A percentile compares a stretch with the other conserved stretches of the same genome.
phyloP scores from a whole-genome alignment of 1,140 invertebrate genomes.

The Lutraria rhynchaena region DNA sequence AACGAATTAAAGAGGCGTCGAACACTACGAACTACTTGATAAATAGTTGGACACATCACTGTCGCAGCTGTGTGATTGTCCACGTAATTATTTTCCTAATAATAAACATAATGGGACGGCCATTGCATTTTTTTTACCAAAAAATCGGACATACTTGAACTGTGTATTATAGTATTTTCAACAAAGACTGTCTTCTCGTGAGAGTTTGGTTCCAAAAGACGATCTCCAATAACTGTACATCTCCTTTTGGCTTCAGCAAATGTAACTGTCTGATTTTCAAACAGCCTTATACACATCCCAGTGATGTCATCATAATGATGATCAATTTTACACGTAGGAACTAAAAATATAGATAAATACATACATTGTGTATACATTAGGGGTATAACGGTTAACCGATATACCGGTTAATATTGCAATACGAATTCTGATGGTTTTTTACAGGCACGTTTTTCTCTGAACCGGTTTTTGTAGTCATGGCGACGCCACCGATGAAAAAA shows the following conservation, averaged over 20 bases:
- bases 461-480: no score
- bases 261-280: neutral
- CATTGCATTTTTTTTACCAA: no score
- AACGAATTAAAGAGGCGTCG: no score
- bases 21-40: no score
- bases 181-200: constrained; percentile 34
- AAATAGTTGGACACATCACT: no score
- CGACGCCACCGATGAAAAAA: no score
- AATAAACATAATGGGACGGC: no score
- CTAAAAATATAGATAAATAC: neutral
- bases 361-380: neutral
- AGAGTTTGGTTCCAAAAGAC: neutral
- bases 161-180: constrained; percentile 19
- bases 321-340: neutral
- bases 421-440: neutral
- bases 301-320: constrained; percentile 13
- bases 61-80: no score
- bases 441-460: neutral
- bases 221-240: neutral
- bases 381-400: no score
- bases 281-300: constrained; percentile 11
- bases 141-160: constrained; percentile 17
- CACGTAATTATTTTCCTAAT: no score
- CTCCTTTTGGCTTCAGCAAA: neutral
- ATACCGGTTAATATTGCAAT: no score